phyloP scores from a whole-genome alignment of 2,888 invertebrate genomes.

The Microctonus brassicae region DNA sequence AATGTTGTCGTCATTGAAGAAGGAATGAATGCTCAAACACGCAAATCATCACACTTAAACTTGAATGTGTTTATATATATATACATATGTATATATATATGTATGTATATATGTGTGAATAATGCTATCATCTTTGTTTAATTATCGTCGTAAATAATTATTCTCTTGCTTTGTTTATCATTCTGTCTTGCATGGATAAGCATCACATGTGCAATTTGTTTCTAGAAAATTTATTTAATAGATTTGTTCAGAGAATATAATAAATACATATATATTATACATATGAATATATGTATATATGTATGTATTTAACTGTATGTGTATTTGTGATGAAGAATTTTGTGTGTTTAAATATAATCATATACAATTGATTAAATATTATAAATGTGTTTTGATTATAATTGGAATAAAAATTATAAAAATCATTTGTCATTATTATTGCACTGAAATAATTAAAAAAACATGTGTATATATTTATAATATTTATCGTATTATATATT shows the following conservation, averaged over 20 bases:
- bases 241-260: neutral
- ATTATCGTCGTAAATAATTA: slow-evolving; percentile 6
- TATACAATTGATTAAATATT: no score
- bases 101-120: neutral
- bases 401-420: slow-evolving; percentile 6
- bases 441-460: slow-evolving; percentile 7
- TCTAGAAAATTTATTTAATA: neutral
- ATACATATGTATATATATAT: neutral
- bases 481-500: no score
- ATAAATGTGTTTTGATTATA: neutral
- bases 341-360: no score
- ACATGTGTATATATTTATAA: neutral
- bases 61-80: neutral
- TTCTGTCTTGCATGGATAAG: neutral
- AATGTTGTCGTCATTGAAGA: slow-evolving; percentile 3
- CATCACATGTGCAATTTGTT: neutral
- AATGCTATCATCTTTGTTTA: neutral
- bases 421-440: neutral
- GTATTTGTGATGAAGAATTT: no score
- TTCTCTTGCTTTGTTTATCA: neutral
- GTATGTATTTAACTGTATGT: no score
- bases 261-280: no score
- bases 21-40: slow-evolving; percentile 9
- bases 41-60: neutral
- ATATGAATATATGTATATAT: no score